A percentile compares a stretch with the other conserved stretches of the same genome.
These are phyloP conservation scores for Pomatostomus ruficeps DNA, from an alignment of 2,113 vertebrate species.

Conservation along the genomic window DNA sequence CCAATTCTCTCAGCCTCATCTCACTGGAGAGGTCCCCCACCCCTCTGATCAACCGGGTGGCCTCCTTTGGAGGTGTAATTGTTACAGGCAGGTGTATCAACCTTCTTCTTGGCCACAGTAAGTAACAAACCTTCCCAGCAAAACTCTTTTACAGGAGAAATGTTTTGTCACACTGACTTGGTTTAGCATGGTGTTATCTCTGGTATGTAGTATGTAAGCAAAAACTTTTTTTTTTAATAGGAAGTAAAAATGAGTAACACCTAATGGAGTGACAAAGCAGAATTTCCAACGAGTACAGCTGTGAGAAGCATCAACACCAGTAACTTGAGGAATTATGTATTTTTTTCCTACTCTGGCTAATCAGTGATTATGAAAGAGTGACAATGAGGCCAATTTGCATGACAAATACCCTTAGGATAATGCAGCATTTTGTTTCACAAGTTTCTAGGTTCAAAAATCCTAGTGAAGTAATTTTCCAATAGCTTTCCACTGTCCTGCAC, in stretches of 20 bases:
- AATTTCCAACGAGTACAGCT: neutral
- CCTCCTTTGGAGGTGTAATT: neutral
- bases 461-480: neutral
- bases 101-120: accelerated
- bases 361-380: neutral
- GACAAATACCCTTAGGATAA: constrained; percentile 1
- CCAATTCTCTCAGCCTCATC: accelerated
- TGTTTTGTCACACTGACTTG: neutral
- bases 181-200: accelerated
- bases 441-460: neutral
- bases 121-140: neutral
- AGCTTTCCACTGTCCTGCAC: neutral
- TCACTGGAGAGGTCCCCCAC: too few relatives aligned
- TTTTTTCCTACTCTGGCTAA: neutral
- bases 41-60: neutral
- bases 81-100: neutral
- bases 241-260: neutral
- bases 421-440: neutral
- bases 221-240: neutral
- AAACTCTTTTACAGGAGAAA: neutral
- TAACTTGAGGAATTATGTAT: neutral
- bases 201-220: neutral
- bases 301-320: neutral
- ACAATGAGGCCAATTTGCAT: neutral
- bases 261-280: neutral